Evolutionary conservation across 2,888 invertebrate genomes (phyloP), one percentile per base, ranked within the genome.

Genomic region (Zeuzera pyrina): DNA sequence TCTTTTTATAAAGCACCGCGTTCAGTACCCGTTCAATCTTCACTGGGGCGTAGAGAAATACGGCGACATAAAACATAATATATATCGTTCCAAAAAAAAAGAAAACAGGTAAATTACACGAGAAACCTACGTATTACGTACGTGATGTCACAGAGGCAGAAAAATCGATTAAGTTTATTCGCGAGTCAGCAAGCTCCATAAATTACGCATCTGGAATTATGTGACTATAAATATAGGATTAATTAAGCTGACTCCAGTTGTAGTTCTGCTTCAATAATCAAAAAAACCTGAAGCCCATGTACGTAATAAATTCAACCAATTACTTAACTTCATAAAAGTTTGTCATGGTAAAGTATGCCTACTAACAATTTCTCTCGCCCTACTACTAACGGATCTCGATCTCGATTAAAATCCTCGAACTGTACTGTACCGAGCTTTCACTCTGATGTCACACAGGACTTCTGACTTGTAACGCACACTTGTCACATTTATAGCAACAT

Each of bases 141-240:
- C 72, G 70, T 74, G 73, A 66, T 56, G 53, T 56, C 62, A 58
- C 53, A 57, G 56, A 51, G 56, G 65, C 70, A 67, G 69, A 76
- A 74, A 66, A 70, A 70, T 73, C 66, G 67, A 74, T 73, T 74
- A 68, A 53, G 55, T 67, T 54, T 54, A 57, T 53, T 54, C 49
- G 57, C 55, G 44, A 59, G 58, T 69, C 70, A 69, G 72, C 70
- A 66, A 61, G 52, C 19, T 23, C 28, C 25, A 39, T 35, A 39
- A 19, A 15, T 35, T n/a, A n/a, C n/a, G n/a, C n/a, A n/a, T n/a
- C n/a, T n/a, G n/a, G n/a, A n/a, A n/a, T n/a, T 26, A 30, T 12
- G 29, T 30, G 23, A 29, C 26, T 26, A 33, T 16, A n/a, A n/a
- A n/a, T n/a, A n/a, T n/a, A n/a, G n/a, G n/a, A n/a, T n/a, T n/a